A percentile compares a stretch with the other conserved stretches of the same genome.
phyloP scores from a whole-genome alignment of 2,113 vertebrate species.

The Bos indicus region DNA sequence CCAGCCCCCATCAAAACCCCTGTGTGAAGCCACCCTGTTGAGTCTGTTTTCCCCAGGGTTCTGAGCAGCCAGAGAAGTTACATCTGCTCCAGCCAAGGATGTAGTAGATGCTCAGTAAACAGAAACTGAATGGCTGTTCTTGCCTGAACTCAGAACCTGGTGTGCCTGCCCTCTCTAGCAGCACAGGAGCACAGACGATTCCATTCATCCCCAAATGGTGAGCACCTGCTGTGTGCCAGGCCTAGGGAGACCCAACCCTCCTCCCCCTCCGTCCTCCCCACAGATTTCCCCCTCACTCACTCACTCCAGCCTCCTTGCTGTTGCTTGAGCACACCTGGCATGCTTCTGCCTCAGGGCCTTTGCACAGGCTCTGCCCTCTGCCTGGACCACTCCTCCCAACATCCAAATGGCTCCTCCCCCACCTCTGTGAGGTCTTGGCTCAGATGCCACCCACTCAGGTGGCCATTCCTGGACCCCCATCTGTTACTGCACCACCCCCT shows the following conservation, averaged over 20 bases:
- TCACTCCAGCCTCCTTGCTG: neutral
- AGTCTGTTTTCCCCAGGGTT: neutral
- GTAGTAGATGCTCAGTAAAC: neutral
- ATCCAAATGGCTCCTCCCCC: neutral
- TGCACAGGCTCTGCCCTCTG: neutral
- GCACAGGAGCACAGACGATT: neutral
- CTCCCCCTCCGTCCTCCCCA: neutral
- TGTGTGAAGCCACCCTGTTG: neutral
- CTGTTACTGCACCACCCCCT: neutral
- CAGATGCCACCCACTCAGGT: neutral
- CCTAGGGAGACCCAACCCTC: neutral
- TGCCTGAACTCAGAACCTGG: too few relatives aligned
- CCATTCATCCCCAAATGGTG: neutral
- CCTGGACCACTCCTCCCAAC: neutral
- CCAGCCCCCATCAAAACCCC: neutral
- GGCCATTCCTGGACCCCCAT: neutral
- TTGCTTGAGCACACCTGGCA: neutral
- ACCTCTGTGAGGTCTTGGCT: neutral
- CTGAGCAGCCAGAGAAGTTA: neutral
- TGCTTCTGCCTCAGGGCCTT: neutral
- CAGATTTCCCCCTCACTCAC: neutral
- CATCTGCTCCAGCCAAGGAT: neutral
- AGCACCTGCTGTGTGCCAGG: neutral
- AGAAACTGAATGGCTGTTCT: neutral
- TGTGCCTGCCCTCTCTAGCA: neutral